Evolutionary conservation across 1,140 invertebrate species (phyloP).

Genomic region (Zaprionus taronus): DNA sequence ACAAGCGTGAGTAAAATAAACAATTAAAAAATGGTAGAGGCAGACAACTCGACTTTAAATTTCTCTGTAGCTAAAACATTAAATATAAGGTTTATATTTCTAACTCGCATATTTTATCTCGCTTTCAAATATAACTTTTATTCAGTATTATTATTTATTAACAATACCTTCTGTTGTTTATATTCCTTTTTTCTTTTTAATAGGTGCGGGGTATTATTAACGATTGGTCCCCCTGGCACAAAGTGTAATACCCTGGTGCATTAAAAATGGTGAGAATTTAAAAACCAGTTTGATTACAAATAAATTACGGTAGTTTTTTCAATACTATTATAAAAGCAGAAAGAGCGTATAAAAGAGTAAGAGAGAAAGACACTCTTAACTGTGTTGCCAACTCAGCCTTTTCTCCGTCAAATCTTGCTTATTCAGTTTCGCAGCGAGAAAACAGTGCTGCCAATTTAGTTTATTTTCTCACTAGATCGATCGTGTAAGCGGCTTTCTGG

Average conservation of each 20-base stretch:
- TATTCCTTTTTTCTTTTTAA: not conserved
- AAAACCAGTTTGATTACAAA: not conserved
- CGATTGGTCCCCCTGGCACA: not conserved
- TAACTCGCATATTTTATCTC: no score
- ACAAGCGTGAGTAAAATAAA: not conserved
- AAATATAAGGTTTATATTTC: not conserved
- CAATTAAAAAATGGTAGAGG: not conserved
- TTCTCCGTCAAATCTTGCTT: not conserved
- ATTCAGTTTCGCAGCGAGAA: no score
- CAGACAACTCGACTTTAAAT: not conserved
- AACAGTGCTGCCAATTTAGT: no score
- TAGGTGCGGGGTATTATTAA: not conserved
- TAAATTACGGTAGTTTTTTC: not conserved
- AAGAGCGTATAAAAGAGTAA: not conserved
- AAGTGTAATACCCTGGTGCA: not conserved
- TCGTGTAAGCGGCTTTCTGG: no score
- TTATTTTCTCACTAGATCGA: no score
- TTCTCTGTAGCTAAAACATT: not conserved
- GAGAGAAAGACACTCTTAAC: not conserved
- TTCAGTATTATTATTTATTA: not conserved
- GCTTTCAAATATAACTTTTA: not conserved
- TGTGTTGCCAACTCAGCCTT: not conserved
- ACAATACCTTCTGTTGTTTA: not conserved
- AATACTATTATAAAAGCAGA: not conserved
- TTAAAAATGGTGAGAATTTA: not conserved